A percentile compares a stretch with the other conserved stretches of the same genome.
These are phyloP conservation scores for Drosophila sordidapex DNA, from an alignment of 2,888 invertebrate genomes.

Conservation along the genomic window DNA sequence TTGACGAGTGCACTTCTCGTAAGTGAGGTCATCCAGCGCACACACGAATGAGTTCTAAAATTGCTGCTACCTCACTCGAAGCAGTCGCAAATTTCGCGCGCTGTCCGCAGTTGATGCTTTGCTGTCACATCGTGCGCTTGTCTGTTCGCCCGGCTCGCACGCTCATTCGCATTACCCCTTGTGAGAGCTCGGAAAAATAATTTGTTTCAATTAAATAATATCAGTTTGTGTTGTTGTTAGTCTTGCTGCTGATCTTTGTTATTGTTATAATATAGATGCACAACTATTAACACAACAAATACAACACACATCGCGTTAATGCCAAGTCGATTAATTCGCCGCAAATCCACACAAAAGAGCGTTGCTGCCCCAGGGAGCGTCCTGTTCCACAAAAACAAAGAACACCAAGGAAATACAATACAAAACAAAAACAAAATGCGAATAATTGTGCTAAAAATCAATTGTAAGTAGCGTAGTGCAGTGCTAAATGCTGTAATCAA, in stretches of 20 bases:
- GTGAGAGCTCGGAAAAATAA: constrained; percentile 41
- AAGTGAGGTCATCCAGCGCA: constrained; percentile 4
- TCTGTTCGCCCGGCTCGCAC: constrained; percentile 13
- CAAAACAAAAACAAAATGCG: constrained; percentile 21
- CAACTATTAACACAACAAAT: constrained; percentile 20
- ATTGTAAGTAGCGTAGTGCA: constrained; percentile 68
- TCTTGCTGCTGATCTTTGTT: constrained; percentile 26
- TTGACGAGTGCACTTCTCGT: constrained; percentile 8
- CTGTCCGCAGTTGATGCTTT: constrained; percentile 55
- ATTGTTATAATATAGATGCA: constrained; percentile 13
- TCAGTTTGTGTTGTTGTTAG: constrained; percentile 26
- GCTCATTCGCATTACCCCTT: constrained; percentile 12
- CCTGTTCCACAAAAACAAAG: constrained; percentile 44
- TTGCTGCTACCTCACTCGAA: constrained; percentile 6
- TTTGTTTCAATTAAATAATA: constrained; percentile 67
- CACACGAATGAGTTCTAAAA: constrained; percentile 6
- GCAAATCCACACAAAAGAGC: constrained; percentile 15
- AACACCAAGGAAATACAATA: constrained; percentile 4
- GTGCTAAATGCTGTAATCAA: constrained; percentile 19
- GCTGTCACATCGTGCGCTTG: constrained; percentile 40
- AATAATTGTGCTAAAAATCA: constrained; percentile 73
- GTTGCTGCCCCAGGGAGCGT: constrained; percentile 36
- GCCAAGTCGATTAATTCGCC: constrained; percentile 26
- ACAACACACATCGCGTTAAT: constrained; percentile 29
- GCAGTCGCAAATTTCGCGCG: constrained; percentile 39